These are phyloP conservation scores for Dasysyrphus albostriatus DNA, from an alignment of 2,888 invertebrate genomes.

Conservation along the genomic window DNA sequence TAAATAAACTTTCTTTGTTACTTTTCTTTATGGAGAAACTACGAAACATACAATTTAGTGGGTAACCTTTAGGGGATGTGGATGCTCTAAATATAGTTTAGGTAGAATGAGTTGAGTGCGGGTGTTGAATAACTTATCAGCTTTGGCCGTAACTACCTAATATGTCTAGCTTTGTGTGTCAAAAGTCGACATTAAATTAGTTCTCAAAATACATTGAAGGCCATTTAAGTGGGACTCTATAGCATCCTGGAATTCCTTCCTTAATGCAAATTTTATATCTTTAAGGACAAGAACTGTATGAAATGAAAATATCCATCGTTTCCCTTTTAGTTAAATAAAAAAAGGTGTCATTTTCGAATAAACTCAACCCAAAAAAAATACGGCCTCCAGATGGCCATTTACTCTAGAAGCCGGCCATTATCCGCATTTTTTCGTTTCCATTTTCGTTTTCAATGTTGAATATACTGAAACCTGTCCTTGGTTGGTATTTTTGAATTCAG, in stretches of 20 bases:
- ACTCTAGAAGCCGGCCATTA: slow-evolving; percentile 60
- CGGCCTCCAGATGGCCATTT: slow-evolving; percentile 51
- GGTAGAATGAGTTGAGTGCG: neutral
- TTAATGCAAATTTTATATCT: slow-evolving; percentile 61
- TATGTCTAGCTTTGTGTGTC: slow-evolving; percentile 1
- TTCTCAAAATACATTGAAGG: slow-evolving; percentile 54
- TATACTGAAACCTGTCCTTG: neutral
- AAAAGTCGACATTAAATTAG: slow-evolving; percentile 25
- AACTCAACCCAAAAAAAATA: slow-evolving; percentile 37
- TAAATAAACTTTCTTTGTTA: slow-evolving; percentile 1
- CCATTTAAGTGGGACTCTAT: slow-evolving; percentile 36
- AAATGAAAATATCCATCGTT: slow-evolving; percentile 29
- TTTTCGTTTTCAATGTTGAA: neutral
- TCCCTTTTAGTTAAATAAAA: slow-evolving; percentile 25
- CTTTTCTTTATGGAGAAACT: neutral
- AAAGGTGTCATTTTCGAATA: slow-evolving; percentile 54
- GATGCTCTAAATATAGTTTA: no score
- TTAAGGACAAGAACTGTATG: neutral
- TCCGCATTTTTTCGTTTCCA: slow-evolving; percentile 33
- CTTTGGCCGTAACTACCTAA: neutral
- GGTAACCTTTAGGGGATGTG: neutral
- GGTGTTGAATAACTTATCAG: slow-evolving; percentile 1
- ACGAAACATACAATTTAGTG: neutral
- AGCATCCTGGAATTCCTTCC: neutral
- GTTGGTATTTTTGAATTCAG: slow-evolving; percentile 50